Conservation (phyloP, 2,797 vertebrate genomes). For the Sebastolobus alascanus region DNA sequence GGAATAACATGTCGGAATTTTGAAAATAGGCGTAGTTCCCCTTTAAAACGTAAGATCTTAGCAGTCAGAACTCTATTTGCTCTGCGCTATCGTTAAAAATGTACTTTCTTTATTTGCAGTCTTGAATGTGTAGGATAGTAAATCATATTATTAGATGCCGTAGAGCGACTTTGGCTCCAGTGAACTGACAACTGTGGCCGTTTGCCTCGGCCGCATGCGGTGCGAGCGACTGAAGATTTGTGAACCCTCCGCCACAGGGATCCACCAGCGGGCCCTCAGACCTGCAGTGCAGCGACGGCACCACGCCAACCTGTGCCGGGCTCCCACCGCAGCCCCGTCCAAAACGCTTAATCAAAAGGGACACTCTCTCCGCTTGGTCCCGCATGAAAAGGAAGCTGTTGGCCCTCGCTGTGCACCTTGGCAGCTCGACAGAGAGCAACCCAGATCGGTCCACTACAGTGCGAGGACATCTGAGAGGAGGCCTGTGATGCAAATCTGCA, state of each 20-base stretch:
- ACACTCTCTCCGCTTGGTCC: constrained; percentile 61
- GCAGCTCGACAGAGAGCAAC: constrained; percentile 51
- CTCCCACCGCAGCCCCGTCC: constrained; percentile 54
- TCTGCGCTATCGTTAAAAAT: neutral
- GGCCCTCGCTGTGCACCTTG: constrained; percentile 60
- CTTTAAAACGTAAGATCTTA: neutral
- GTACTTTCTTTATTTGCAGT: neutral
- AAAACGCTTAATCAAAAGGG: constrained; percentile 69
- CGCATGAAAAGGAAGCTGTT: constrained; percentile 57
- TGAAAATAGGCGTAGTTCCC: too few relatives aligned
- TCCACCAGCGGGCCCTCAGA: constrained; percentile 34
- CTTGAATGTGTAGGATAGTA: constrained; percentile 9
- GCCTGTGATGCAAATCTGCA: constrained; percentile 52
- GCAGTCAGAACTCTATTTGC: neutral
- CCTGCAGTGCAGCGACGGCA: constrained; percentile 49
- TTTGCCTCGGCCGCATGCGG: constrained; percentile 38
- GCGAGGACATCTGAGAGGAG: constrained; percentile 27
- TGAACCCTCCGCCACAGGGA: constrained; percentile 46
- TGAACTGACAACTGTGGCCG: constrained; percentile 11
- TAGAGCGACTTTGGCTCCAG: neutral
- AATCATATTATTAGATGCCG: constrained; percentile 1
- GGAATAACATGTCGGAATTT: too few relatives aligned
- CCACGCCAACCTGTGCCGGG: constrained; percentile 47
- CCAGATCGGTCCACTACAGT: constrained; percentile 26
- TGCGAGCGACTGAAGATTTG: constrained; percentile 36